A percentile compares a stretch with the other conserved stretches of the same genome.
Evolutionary conservation across 2,888 invertebrate genomes (phyloP).

Genomic region (Pristionchus entomophagus): DNA sequence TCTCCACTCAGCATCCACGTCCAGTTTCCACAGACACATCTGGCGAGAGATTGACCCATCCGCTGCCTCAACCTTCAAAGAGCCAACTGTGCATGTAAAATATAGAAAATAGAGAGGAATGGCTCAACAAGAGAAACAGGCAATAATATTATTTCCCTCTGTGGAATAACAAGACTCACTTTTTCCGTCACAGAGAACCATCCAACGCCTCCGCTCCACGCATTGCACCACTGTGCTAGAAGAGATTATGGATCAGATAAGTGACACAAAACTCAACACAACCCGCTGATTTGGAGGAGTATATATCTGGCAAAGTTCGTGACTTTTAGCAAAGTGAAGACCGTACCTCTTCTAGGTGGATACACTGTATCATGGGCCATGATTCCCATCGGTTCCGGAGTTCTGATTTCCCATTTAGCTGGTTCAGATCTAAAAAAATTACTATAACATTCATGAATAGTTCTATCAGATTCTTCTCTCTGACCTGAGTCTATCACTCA

Average conservation of each 20-base stretch:
- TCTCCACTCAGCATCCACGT: constrained; percentile 37
- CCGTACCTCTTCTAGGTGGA: constrained; percentile 43
- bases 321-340: background rate
- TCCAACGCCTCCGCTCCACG: constrained; percentile 41
- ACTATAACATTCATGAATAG: background rate
- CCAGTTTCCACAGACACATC: constrained; percentile 38
- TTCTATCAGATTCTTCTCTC: background rate
- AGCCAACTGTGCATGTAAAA: background rate
- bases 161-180: background rate
- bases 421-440: background rate
- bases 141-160: background rate
- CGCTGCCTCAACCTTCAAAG: background rate
- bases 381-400: constrained; percentile 39
- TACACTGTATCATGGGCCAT: constrained; percentile 25
- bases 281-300: no score
- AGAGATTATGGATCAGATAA: background rate
- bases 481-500: background rate
- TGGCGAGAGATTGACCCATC: background rate
- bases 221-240: constrained; percentile 47
- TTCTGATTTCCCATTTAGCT: background rate
- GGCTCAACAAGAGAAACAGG: background rate
- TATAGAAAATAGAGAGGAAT: background rate
- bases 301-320: no score
- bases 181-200: constrained; percentile 49
- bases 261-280: background rate